Evolutionary conservation across 2,888 invertebrate species (phyloP).

Genomic region (Xestobium rufovillosum): DNA sequence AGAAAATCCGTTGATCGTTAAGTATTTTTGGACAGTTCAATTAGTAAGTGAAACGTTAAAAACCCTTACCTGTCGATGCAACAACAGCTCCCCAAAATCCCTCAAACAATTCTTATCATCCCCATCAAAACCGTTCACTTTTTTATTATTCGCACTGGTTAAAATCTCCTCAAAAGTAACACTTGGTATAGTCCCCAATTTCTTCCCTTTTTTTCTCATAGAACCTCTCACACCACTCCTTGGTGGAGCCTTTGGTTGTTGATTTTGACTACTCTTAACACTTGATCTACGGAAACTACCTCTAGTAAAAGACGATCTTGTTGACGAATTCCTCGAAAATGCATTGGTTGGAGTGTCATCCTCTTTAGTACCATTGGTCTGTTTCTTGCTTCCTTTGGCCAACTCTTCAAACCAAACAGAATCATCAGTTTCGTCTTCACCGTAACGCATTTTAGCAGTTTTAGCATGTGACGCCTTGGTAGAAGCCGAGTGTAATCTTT

Average conservation of each 20-base stretch:
- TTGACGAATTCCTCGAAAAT: neutral
- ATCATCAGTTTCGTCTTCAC: slow-evolving; percentile 44
- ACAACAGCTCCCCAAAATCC: too few species aligned
- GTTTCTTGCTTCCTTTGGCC: slow-evolving; percentile 23
- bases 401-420: slow-evolving; percentile 30
- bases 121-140: slow-evolving; percentile 16
- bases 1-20: too few species aligned
- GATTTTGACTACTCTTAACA: neutral
- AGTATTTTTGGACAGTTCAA: too few species aligned
- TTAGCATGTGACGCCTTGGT: slow-evolving; percentile 56
- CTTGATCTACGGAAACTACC: neutral
- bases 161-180: slow-evolving; percentile 14
- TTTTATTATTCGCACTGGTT: neutral
- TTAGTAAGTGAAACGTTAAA: too few species aligned
- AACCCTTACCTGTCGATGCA: too few species aligned
- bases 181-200: slow-evolving; percentile 41
- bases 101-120: slow-evolving; percentile 31
- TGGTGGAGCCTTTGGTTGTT: neutral
- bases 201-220: slow-evolving; percentile 39
- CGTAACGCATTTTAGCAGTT: slow-evolving; percentile 52
- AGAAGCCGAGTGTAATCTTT: slow-evolving; percentile 49
- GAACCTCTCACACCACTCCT: neutral
- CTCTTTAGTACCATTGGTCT: slow-evolving; percentile 8
- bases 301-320: slow-evolving; percentile 1
- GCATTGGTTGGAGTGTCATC: slow-evolving; percentile 6